phyloP scores from a whole-genome alignment of 2,797 vertebrate species.

The Yasuhikotakia modesta region DNA sequence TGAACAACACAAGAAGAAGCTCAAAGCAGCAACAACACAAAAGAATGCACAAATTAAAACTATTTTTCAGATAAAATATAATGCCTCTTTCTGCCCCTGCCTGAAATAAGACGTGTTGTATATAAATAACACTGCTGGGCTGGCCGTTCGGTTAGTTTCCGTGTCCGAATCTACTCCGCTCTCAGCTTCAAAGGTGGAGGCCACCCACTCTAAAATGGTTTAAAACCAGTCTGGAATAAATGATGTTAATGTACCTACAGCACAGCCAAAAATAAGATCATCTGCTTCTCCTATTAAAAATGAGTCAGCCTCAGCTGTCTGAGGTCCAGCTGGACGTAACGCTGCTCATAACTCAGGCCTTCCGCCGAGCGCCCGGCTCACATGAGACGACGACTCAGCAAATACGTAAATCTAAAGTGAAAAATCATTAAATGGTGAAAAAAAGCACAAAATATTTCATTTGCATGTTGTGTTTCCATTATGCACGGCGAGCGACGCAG shows the following conservation, averaged over 20 bases:
- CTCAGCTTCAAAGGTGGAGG: constrained; percentile 64
- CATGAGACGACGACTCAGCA: constrained; percentile 42
- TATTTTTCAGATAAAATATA: neutral
- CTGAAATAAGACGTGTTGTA: neutral
- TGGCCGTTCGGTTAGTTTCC: constrained; percentile 12
- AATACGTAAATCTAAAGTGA: constrained; percentile 60
- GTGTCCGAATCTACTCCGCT: constrained; percentile 56
- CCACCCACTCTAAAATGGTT: constrained; percentile 56
- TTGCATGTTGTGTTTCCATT: constrained; percentile 53
- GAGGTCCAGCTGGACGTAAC: constrained; percentile 72
- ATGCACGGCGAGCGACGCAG: constrained; percentile 45
- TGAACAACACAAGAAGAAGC: constrained; percentile 1
- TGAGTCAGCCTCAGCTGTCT: constrained; percentile 66
- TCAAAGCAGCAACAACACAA: constrained; percentile 7
- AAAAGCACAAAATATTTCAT: constrained; percentile 57
- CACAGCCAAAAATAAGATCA: constrained; percentile 59
- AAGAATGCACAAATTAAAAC: neutral
- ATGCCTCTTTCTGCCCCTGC: neutral
- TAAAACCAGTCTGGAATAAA: constrained; percentile 60
- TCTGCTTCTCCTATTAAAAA: constrained; percentile 74
- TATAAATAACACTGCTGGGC: constrained; percentile 11
- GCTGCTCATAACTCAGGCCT: constrained; percentile 64
- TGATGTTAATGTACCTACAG: constrained; percentile 63
- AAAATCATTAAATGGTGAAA: constrained; percentile 22
- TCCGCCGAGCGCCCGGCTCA: constrained; percentile 53